These are phyloP conservation scores for Oscheius sp. DNA, from an alignment of 2,888 invertebrate species.

Conservation along the genomic window DNA sequence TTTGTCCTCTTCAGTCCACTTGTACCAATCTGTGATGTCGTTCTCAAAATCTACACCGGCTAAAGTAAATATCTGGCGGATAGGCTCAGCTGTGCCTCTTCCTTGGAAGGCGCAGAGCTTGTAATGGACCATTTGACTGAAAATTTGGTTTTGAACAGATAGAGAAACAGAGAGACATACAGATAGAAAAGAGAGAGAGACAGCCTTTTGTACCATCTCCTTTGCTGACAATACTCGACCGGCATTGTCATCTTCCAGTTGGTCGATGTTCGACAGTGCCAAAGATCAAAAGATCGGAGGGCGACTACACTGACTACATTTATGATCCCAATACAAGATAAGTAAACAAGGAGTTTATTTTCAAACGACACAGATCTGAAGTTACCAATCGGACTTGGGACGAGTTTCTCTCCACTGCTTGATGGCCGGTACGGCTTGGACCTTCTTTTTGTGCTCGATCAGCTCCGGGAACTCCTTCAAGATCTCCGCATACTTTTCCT, in stretches of 20 bases:
- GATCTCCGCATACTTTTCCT: constrained; percentile 14
- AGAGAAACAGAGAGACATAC: no score
- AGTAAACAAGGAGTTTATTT: neutral
- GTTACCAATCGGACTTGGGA: constrained; percentile 19
- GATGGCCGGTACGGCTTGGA: constrained; percentile 14
- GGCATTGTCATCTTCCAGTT: no score
- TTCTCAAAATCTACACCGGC: constrained; percentile 60
- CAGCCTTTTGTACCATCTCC: no score
- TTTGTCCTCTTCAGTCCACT: constrained; percentile 51
- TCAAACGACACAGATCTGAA: neutral
- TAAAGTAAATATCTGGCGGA: constrained; percentile 43
- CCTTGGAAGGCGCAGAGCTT: no score
- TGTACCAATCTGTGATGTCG: constrained; percentile 43
- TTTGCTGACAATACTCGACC: no score
- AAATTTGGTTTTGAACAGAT: no score
- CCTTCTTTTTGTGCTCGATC: constrained; percentile 26
- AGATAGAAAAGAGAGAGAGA: no score
- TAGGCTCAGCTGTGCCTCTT: neutral
- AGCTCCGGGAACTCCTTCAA: constrained; percentile 31
- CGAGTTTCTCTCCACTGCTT: constrained; percentile 31
- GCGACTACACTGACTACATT: neutral
- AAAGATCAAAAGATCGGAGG: neutral
- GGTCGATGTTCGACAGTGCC: no score
- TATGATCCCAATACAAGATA: neutral
- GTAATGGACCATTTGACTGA: no score